Evolutionary conservation across 2,797 vertebrate species (phyloP), one percentile per base, ranked within the genome.

Genomic region (Malacoraja senta): DNA sequence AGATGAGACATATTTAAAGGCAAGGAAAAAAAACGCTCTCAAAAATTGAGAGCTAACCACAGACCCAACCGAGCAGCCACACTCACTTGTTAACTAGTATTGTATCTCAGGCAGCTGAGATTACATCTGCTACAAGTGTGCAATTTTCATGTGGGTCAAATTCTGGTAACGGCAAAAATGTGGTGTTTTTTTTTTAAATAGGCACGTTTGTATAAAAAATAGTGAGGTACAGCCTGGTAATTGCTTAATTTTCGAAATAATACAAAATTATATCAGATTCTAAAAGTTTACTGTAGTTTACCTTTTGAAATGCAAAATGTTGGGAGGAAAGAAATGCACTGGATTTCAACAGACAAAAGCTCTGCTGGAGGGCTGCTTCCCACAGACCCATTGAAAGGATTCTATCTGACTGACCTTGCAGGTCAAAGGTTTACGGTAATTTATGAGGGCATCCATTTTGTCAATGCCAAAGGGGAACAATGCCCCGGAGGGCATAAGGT

Each of bases 371-470:
- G 81, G 83, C 58, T 32, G 83, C 61, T 88, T 88, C 84, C n/a
- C 84, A 88, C 63, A 88, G 63, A 19, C 72, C 44, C 71, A 92
- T 44, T 92, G 26, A 76, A 92, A 92, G 44, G 90, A 92, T 72
- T 88, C 84, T 76, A 72, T 92, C 90, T 76, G 90, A 92, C 68
- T 53, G 68, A 76, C 68, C 72, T 71, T 29, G 65, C 26, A 76
- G 90, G 65, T 72, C 90, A 91, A 91, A 91, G 90, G 90, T 91
- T 72, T 71, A 72, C 58, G 71, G 38, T 92, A 76, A 92, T 92
- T 74, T 44, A 92, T 76, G 90, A 76, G 90, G 65, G 38, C 90
- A 13, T 44, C 38, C 72, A 92, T 72, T 92, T 92, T 92, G 68
- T 92, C 72, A 72, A 53, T 76, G 90, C 35, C 71, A 76, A 76